phyloP scores from a whole-genome alignment of 2,888 invertebrate genomes.

The Xestoiulus laeticollis region DNA sequence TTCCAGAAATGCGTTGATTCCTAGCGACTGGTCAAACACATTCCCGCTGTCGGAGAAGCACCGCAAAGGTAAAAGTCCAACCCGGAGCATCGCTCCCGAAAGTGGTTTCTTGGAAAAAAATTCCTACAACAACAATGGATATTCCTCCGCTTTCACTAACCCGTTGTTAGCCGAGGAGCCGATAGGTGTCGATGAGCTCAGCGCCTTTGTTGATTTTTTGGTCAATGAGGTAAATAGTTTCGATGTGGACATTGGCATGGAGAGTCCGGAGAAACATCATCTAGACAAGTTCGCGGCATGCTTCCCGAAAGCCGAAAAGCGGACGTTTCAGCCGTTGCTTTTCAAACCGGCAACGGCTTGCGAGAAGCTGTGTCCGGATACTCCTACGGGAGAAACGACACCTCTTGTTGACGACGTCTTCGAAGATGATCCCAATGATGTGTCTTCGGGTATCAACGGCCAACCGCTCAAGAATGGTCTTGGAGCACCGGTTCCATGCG shows the following conservation, averaged over 20 bases:
- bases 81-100: not conserved
- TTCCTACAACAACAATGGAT: not conserved
- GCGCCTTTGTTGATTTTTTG: not conserved
- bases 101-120: not conserved
- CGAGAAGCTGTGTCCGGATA: not conserved
- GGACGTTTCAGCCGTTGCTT: not conserved
- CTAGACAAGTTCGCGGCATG: conserved; percentile 1
- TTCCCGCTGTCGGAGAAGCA: not conserved
- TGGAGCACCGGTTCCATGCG: not conserved
- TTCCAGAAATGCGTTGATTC: not conserved
- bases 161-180: not conserved
- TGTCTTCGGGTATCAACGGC: not conserved
- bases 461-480: not conserved
- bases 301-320: not conserved
- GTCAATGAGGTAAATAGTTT: not conserved
- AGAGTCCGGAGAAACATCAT: not conserved
- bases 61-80: not conserved
- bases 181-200: not conserved
- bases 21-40: not conserved
- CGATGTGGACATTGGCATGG: not conserved
- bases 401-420: conserved; percentile 8
- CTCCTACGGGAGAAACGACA: not conserved
- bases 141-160: not conserved
- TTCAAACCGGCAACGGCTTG: not conserved
- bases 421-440: not conserved